These are phyloP conservation scores for Gallinago nigripennis DNA, from an alignment of 2,797 vertebrate genomes.

Conservation along the genomic window DNA sequence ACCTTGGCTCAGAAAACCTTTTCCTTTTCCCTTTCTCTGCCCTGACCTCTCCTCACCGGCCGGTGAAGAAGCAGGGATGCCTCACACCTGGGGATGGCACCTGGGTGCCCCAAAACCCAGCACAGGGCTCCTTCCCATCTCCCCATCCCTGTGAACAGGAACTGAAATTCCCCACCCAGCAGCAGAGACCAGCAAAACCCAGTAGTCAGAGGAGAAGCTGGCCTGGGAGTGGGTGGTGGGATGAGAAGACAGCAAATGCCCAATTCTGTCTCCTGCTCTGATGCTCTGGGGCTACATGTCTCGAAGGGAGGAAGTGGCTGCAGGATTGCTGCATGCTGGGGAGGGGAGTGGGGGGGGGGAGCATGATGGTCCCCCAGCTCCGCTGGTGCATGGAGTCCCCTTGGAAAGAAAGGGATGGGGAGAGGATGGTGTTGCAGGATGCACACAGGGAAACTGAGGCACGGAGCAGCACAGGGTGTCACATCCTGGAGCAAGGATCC, in stretches of 20 bases:
- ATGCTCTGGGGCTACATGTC: background rate
- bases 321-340: background rate
- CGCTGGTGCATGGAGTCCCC: accelerated
- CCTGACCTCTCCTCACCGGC: background rate
- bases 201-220: background rate
- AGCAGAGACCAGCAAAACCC: background rate
- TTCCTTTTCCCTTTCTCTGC: background rate
- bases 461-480: background rate
- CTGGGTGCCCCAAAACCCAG: background rate
- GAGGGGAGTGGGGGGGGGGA: background rate
- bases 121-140: background rate
- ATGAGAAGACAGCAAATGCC: background rate
- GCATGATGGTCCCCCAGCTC: background rate
- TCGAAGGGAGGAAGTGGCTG: background rate
- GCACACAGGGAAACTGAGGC: background rate
- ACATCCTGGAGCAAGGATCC: background rate
- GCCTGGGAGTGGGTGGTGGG: background rate
- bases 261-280: background rate
- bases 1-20: background rate
- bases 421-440: background rate
- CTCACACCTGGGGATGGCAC: background rate
- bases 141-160: background rate
- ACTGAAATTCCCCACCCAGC: background rate
- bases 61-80: accelerated
- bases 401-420: background rate